Percentiles rank a stretch among this genome's conserved stretches.
phyloP scores from a whole-genome alignment of 1,140 invertebrate species.

The Pseudomyrmex cubaensis region DNA sequence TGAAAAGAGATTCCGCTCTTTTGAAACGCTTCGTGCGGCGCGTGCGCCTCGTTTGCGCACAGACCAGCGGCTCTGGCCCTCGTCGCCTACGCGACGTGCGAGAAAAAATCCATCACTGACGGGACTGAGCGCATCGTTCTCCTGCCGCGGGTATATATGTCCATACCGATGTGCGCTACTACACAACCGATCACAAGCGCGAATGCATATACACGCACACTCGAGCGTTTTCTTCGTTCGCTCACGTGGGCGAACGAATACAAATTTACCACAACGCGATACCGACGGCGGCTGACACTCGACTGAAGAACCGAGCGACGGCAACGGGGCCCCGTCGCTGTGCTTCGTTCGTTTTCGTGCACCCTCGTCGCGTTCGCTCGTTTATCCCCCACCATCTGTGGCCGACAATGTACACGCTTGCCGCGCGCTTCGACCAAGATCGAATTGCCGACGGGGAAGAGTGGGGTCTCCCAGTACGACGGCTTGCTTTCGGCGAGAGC shows the following conservation, averaged over 20 bases:
- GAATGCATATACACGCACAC: neutral
- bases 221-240: neutral
- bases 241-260: slow-evolving; percentile 5
- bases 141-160: neutral
- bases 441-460: slow-evolving; percentile 49
- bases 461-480: neutral
- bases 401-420: slow-evolving; percentile 42
- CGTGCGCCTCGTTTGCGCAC: slow-evolving; percentile 44
- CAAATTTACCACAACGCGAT: slow-evolving; percentile 30
- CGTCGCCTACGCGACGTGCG: slow-evolving; percentile 54
- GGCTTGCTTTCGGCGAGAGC: slow-evolving; percentile 69
- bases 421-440: slow-evolving; percentile 61
- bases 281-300: slow-evolving; percentile 75
- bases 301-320: slow-evolving; percentile 74
- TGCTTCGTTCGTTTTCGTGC: slow-evolving; percentile 73
- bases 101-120: slow-evolving; percentile 69
- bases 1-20: neutral
- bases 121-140: slow-evolving; percentile 29
- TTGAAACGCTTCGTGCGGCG: slow-evolving; percentile 44
- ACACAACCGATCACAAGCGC: too few relatives aligned
- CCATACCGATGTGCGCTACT: too few relatives aligned
- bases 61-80: neutral
- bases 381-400: slow-evolving; percentile 64
- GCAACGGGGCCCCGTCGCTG: slow-evolving; percentile 58
- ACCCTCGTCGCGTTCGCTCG: slow-evolving; percentile 58